Conservation (phyloP, 2,888 invertebrate genomes). For the Caenorhabditis sp. region DNA sequence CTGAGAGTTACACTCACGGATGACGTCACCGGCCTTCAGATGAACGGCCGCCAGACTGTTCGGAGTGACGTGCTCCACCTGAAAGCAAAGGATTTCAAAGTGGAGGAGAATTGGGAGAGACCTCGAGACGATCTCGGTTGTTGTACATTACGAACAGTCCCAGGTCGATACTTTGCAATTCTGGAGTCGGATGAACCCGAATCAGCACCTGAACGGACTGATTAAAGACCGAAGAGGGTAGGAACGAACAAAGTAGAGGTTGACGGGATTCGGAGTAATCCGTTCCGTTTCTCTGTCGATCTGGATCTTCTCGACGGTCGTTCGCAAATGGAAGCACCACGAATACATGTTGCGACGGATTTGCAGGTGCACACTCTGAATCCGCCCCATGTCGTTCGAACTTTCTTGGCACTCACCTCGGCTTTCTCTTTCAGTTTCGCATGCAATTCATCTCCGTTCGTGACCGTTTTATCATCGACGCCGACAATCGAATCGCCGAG, state of each 20-base stretch:
- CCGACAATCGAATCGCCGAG: conserved; percentile 63
- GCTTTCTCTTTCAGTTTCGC: conserved; percentile 50
- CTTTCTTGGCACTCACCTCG: no score
- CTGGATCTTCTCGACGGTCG: conserved; percentile 66
- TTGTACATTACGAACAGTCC: conserved; percentile 64
- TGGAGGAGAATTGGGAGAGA: no score
- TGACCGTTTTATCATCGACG: conserved; percentile 57
- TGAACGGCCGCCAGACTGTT: conserved; percentile 63
- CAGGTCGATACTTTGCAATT: conserved; percentile 38
- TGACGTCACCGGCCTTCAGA: conserved; percentile 64
- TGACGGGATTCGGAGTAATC: conserved; percentile 65
- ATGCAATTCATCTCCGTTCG: conserved; percentile 47
- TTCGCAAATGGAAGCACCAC: conserved; percentile 61
- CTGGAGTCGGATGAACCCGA: conserved; percentile 37
- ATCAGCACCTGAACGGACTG: conserved; percentile 51
- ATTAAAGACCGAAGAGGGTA: no score
- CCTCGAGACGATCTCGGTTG: conserved; percentile 62
- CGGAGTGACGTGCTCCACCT: conserved; percentile 60
- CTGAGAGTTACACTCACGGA: conserved; percentile 63
- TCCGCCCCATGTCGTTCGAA: no score
- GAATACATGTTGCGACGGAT: conserved; percentile 62
- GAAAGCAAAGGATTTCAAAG: background rate
- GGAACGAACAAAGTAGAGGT: conserved; percentile 58
- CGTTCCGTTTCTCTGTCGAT: conserved; percentile 66
- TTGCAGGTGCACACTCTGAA: conserved; percentile 43